phyloP scores from a whole-genome alignment of 2,113 vertebrate genomes.

The Verasper variegatus region DNA sequence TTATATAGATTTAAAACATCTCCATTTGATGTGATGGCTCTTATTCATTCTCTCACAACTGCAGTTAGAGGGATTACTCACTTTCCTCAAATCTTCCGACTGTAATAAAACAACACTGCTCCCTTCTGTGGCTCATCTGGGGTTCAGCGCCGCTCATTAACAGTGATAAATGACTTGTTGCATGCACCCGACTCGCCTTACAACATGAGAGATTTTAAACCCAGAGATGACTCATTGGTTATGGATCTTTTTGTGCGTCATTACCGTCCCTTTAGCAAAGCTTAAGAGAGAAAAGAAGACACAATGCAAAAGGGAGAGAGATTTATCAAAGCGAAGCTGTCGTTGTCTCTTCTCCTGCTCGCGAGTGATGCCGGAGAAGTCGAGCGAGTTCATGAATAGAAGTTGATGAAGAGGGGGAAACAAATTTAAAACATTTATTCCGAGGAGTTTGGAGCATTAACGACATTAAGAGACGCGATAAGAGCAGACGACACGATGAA shows the following conservation, averaged over 20 bases:
- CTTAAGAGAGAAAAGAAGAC: background rate
- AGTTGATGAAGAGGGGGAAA: constrained; percentile 12
- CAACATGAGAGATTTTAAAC: constrained; percentile 14
- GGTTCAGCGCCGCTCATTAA: constrained; percentile 22
- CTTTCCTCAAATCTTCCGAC: background rate
- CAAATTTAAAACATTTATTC: background rate
- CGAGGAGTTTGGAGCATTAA: constrained; percentile 44
- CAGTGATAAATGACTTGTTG: constrained; percentile 39
- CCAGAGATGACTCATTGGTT: constrained; percentile 13
- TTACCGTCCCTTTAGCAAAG: background rate
- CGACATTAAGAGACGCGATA: constrained; percentile 36
- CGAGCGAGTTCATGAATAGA: background rate
- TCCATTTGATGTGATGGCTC: constrained; percentile 17
- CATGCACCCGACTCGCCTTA: constrained; percentile 8
- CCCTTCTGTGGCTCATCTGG: constrained; percentile 9
- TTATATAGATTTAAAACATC: constrained; percentile 15
- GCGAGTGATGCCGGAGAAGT: constrained; percentile 15
- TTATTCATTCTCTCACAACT: background rate
- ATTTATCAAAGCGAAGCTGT: constrained; percentile 25
- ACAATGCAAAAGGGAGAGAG: background rate
- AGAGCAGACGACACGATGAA: constrained; percentile 31
- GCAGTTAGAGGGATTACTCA: background rate
- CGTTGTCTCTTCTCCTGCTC: background rate
- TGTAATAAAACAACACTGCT: constrained; percentile 12
- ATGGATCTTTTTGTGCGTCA: background rate